phyloP scores from a whole-genome alignment of 2,113 vertebrate genomes.

The Phodopus roborovskii region DNA sequence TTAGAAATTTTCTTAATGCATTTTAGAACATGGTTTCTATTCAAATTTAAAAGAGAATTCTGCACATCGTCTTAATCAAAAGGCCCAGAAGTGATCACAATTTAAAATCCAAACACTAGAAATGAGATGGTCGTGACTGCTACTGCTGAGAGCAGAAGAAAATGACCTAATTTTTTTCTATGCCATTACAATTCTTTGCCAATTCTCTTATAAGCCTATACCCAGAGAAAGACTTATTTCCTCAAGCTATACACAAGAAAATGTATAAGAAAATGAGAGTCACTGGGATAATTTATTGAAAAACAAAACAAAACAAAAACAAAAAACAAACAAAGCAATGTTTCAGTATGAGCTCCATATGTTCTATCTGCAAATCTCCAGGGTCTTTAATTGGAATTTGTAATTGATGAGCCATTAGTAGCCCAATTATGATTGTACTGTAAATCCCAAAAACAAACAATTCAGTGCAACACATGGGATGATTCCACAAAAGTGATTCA shows the following conservation, averaged over 20 bases:
- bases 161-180: not conserved
- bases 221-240: not conserved
- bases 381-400: constrained; percentile 33
- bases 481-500: not conserved
- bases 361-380: not conserved
- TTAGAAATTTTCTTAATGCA: not conserved
- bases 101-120: not conserved
- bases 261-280: not conserved
- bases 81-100: not conserved
- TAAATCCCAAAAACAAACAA: constrained; percentile 43
- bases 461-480: not conserved
- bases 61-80: not conserved
- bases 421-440: not conserved
- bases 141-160: not conserved
- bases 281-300: not conserved
- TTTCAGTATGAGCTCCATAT: not conserved
- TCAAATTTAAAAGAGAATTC: not conserved
- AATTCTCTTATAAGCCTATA: not conserved
- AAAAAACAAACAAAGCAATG: constrained; percentile 44
- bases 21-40: not conserved
- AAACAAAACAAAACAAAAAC: not conserved
- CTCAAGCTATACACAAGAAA: not conserved
- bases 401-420: constrained; percentile 42
- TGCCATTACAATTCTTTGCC: not conserved
- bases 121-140: rapidly evolving